phyloP scores from a whole-genome alignment of 2,113 vertebrate species.

The Notechis scutatus region DNA sequence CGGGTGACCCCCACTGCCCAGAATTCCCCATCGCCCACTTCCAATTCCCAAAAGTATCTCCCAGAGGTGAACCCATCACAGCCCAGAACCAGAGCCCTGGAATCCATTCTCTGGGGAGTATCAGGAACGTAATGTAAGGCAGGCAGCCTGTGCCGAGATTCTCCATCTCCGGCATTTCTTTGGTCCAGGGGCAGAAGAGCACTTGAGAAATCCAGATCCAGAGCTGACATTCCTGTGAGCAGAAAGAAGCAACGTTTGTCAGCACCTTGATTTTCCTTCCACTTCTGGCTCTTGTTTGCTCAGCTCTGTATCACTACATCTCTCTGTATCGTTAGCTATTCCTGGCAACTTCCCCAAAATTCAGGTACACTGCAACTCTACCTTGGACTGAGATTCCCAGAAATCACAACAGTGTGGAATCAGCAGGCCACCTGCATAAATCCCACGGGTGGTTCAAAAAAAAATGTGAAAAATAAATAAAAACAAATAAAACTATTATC shows the following conservation, averaged over 20 bases:
- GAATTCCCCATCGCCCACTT: conserved; percentile 71
- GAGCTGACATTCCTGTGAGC: conserved; percentile 39
- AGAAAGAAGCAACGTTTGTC: background rate
- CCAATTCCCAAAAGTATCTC: conserved; percentile 75
- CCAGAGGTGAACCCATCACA: conserved; percentile 65
- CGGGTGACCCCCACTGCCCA: conserved; percentile 73
- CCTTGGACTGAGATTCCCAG: background rate
- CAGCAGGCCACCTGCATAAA: background rate
- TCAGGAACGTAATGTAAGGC: conserved; percentile 54
- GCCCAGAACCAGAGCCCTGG: conserved; percentile 67
- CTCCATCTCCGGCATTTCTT: conserved; percentile 59
- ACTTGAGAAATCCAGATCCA: conserved; percentile 67
- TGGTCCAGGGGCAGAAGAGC: conserved; percentile 66
- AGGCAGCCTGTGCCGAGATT: conserved; percentile 14
- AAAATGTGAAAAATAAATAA: background rate
- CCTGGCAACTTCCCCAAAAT: background rate
- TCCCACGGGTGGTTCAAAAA: background rate
- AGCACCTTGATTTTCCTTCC: background rate
- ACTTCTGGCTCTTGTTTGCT: background rate
- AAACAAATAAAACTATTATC: background rate
- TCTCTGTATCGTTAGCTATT: background rate
- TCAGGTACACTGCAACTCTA: background rate
- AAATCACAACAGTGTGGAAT: background rate
- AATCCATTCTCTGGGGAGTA: conserved; percentile 65
- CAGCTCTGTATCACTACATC: background rate